These are phyloP conservation scores for Ooceraea biroi DNA, from an alignment of 1,140 invertebrate species.

Conservation along the genomic window DNA sequence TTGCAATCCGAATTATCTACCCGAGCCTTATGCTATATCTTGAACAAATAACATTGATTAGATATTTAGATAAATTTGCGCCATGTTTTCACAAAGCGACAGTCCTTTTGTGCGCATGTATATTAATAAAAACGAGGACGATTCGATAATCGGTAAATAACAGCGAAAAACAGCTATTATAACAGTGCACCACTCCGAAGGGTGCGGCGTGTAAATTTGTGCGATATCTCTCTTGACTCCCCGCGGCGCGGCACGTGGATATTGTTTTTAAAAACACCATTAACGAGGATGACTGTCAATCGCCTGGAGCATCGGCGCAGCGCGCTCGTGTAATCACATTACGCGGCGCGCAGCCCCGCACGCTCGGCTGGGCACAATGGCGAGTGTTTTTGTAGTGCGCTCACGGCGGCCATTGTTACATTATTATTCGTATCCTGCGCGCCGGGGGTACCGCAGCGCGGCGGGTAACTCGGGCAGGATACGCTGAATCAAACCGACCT, in stretches of 20 bases:
- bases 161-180: constrained; percentile 28
- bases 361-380: constrained; percentile 80
- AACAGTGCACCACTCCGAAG: constrained; percentile 2
- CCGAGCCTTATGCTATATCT: too few relatives aligned
- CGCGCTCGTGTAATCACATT: constrained; percentile 84
- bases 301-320: constrained; percentile 79
- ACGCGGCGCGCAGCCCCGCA: constrained; percentile 70
- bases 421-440: constrained; percentile 84
- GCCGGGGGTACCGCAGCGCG: constrained; percentile 69
- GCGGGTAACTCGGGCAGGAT: constrained; percentile 66
- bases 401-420: constrained; percentile 85
- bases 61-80: background rate
- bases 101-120: background rate
- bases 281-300: constrained; percentile 86
- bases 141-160: constrained; percentile 18
- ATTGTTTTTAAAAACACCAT: constrained; percentile 87
- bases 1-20: too few relatives aligned
- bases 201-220: constrained; percentile 61
- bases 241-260: constrained; percentile 79
- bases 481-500: constrained; percentile 70
- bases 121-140: background rate
- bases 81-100: background rate
- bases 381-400: constrained; percentile 82
- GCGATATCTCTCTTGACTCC: constrained; percentile 65
- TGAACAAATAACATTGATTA: background rate